A percentile compares a stretch with the other conserved stretches of the same genome.
phyloP scores from a whole-genome alignment of 2,113 vertebrate genomes.

The Hydrochoerus hydrochaeris region DNA sequence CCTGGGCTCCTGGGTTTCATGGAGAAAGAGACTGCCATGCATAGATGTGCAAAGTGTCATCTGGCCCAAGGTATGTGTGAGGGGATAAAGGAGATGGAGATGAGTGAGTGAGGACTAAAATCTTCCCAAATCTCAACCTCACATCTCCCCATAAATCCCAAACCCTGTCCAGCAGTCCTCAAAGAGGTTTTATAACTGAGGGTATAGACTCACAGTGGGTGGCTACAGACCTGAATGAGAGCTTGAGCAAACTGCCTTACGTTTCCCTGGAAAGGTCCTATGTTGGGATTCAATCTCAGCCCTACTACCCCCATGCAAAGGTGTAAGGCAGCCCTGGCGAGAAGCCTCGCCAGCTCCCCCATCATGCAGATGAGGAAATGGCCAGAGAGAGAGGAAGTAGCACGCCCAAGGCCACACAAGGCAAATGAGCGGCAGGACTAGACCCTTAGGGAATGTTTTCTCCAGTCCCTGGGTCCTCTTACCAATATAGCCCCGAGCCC shows the following conservation, averaged over 20 bases:
- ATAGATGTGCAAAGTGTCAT: neutral
- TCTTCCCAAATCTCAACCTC: neutral
- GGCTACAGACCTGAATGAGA: neutral
- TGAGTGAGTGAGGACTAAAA: neutral
- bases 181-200: neutral
- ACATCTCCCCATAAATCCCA: neutral
- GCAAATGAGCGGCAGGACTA: neutral
- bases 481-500: constrained; percentile 95
- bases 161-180: neutral
- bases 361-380: neutral
- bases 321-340: neutral
- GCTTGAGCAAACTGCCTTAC: neutral
- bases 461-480: constrained; percentile 62
- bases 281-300: neutral
- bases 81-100: neutral
- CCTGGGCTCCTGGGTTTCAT: constrained; percentile 45
- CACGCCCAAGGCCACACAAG: neutral
- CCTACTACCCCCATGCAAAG: neutral
- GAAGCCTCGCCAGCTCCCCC: neutral
- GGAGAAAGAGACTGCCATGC: neutral
- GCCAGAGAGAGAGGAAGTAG: neutral
- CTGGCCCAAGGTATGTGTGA: neutral
- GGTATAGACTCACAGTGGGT: neutral
- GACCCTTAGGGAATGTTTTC: neutral
- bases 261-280: constrained; percentile 12